Conservation (phyloP, 2,113 vertebrate species). For the Spheniscus mendiculus region DNA sequence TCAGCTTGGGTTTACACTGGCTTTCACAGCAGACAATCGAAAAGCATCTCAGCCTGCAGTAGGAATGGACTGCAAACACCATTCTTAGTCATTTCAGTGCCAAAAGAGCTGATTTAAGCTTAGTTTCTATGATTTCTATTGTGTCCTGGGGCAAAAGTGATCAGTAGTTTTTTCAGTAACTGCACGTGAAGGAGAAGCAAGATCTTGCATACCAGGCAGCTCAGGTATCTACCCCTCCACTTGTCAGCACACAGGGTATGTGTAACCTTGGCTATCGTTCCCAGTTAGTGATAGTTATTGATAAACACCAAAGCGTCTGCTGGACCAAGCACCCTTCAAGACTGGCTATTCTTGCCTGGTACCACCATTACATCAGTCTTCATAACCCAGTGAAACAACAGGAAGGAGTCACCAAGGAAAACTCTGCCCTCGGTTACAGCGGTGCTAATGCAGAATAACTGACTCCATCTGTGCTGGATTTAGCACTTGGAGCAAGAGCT, state of each 20-base stretch:
- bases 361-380: neutral
- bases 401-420: neutral
- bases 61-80: neutral
- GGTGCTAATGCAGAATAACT: neutral
- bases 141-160: neutral
- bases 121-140: neutral
- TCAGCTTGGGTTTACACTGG: neutral
- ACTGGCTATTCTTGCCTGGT: neutral
- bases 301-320: neutral
- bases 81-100: neutral
- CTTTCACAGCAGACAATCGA: neutral
- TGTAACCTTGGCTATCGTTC: neutral
- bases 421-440: neutral
- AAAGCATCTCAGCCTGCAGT: neutral
- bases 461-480: neutral
- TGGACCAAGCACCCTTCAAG: neutral
- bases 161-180: neutral
- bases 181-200: neutral
- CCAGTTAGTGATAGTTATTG: neutral
- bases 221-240: neutral
- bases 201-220: neutral
- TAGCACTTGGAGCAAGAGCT: neutral
- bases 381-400: neutral
- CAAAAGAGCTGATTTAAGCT: neutral
- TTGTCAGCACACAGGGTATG: neutral